phyloP scores from a whole-genome alignment of 2,888 invertebrate species.

The Anagyrus pseudococci region DNA sequence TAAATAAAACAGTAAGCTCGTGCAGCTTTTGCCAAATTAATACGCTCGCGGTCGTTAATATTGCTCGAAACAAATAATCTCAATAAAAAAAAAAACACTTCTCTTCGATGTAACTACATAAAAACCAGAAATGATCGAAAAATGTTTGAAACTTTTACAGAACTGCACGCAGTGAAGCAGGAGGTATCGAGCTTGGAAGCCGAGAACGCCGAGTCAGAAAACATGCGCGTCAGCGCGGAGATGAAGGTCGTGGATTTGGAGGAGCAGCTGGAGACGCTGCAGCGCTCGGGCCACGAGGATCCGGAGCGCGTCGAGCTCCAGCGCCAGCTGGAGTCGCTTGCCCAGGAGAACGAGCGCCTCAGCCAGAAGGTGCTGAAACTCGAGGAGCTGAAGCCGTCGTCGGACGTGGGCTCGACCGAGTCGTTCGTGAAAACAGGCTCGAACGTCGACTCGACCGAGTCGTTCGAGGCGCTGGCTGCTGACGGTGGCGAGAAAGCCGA shows the following conservation, averaged over 20 bases:
- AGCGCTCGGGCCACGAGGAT: constrained; percentile 47
- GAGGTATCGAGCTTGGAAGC: constrained; percentile 70
- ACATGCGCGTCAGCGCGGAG: constrained; percentile 77
- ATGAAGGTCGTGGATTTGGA: constrained; percentile 80
- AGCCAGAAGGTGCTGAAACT: constrained; percentile 76
- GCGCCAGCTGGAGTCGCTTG: constrained; percentile 66
- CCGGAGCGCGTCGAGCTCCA: constrained; percentile 66
- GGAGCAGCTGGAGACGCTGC: constrained; percentile 71
- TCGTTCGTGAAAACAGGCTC: constrained; percentile 50
- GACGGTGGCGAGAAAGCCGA: constrained; percentile 49
- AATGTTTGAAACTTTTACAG: too few species aligned
- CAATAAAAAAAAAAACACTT: too few species aligned
- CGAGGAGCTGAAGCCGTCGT: constrained; percentile 55
- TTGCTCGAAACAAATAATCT: too few species aligned
- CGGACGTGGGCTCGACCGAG: constrained; percentile 51
- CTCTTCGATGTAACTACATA: too few species aligned
- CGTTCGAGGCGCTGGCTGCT: constrained; percentile 51
- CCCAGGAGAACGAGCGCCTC: constrained; percentile 77
- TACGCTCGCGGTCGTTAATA: too few species aligned
- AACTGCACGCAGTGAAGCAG: constrained; percentile 65
- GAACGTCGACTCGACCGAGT: constrained; percentile 52
- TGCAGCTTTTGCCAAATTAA: too few species aligned
- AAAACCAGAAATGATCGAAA: too few species aligned
- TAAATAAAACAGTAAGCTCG: too few species aligned
- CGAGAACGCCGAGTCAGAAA: constrained; percentile 70